A percentile compares a stretch with the other conserved stretches of the same genome.
Conservation (phyloP, 30 jellyfish, hydroid and myxozoan species). For the Thelohanellus kitauei region DNA sequence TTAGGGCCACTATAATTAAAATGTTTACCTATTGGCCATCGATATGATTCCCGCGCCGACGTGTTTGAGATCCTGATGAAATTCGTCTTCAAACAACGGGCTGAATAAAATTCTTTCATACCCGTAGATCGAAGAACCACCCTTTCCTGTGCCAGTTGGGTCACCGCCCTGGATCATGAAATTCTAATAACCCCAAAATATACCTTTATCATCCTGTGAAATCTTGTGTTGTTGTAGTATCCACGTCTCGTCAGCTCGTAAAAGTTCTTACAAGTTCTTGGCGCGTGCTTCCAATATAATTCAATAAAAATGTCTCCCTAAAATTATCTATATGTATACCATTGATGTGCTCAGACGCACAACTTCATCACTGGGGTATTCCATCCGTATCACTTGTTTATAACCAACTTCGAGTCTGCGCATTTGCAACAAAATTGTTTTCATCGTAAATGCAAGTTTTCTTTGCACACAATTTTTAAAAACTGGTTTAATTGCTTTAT, state of each 20-base stretch:
- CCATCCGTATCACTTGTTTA: no score
- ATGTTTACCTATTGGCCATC: constrained; percentile 77
- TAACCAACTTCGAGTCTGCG: no score
- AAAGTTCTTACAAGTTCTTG: constrained; percentile 41
- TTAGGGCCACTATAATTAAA: constrained; percentile 47
- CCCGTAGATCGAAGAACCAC: constrained; percentile 98
- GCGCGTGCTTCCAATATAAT: constrained; percentile 77
- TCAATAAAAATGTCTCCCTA: constrained; percentile 57
- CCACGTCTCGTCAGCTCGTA: constrained; percentile 78
- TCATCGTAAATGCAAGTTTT: no score
- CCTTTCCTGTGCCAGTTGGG: constrained; percentile 93
- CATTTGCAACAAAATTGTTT: no score
- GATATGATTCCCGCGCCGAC: constrained; percentile 86
- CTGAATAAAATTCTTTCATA: constrained; percentile 11
- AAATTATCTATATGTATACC: no score
- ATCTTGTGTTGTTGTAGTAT: constrained; percentile 32
- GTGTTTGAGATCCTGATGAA: constrained; percentile 46
- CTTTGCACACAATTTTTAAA: no score
- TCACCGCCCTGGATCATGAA: constrained; percentile 85
- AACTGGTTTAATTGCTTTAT: no score
- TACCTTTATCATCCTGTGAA: constrained; percentile 55
- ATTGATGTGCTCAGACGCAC: no score
- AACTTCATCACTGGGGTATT: no score
- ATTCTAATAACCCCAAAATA: constrained; percentile 13
- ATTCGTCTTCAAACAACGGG: constrained; percentile 77